These are phyloP conservation scores for Cyprinella venusta DNA, from an alignment of 2,797 vertebrate species.

Conservation along the genomic window DNA sequence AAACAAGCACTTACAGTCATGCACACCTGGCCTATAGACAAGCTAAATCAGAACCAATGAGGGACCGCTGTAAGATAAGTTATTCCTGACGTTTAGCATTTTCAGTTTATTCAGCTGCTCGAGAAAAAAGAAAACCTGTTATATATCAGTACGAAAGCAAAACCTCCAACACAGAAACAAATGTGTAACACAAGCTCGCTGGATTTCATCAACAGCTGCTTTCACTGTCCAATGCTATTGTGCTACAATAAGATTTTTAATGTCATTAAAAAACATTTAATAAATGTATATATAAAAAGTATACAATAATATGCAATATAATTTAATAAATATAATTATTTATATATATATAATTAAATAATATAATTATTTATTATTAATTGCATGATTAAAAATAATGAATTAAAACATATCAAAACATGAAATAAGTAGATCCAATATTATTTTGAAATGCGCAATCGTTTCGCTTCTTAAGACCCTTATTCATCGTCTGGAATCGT, in stretches of 20 bases:
- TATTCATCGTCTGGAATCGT: too few species aligned
- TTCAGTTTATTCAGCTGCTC: conserved; percentile 49
- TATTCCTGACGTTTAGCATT: conserved; percentile 55
- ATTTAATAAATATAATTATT: not conserved
- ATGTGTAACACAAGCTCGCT: conserved; percentile 42
- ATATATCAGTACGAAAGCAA: conserved; percentile 51
- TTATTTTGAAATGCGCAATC: too few species aligned
- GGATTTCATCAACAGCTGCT: not conserved
- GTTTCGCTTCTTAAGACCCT: too few species aligned
- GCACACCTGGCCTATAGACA: conserved; percentile 46
- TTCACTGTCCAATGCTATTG: not conserved
- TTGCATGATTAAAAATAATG: not conserved
- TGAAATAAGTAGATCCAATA: not conserved
- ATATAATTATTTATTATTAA: not conserved
- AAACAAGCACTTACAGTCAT: conserved; percentile 27
- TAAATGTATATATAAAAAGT: too few species aligned
- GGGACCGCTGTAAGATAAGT: conserved; percentile 25
- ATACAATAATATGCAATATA: too few species aligned
- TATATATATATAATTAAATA: not conserved
- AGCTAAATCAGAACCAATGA: conserved; percentile 54
- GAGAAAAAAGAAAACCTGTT: conserved; percentile 43
- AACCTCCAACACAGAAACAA: conserved; percentile 47
- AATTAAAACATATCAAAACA: not conserved
- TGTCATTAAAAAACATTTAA: not conserved
- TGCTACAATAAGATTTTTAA: not conserved